Conservation (phyloP, 2,113 vertebrate genomes). For the Phrynocephalus versicolor region DNA sequence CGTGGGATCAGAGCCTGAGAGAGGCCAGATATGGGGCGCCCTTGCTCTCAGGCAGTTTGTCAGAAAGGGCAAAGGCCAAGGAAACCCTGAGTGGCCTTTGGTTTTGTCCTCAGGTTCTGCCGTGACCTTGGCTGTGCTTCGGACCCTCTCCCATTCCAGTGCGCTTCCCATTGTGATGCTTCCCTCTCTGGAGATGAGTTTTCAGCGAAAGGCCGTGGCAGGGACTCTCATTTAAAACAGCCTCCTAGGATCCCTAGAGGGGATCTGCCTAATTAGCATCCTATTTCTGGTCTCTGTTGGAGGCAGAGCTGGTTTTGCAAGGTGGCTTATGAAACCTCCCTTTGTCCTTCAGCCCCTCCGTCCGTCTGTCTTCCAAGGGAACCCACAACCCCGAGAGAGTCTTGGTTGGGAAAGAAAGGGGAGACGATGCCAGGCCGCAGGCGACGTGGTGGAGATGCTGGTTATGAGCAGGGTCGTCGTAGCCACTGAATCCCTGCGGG, state of each 20-base stretch:
- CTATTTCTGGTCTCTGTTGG: slow-evolving; percentile 48
- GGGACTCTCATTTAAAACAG: slow-evolving; percentile 55
- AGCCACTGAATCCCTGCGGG: not conserved
- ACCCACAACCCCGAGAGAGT: not conserved
- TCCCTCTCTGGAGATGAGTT: slow-evolving; percentile 1
- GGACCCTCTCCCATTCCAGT: not conserved
- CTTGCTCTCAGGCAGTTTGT: too few species aligned
- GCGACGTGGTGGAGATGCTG: fast-evolving
- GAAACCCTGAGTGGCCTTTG: too few species aligned
- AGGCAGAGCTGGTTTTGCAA: slow-evolving; percentile 24
- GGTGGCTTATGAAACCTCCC: slow-evolving; percentile 6
- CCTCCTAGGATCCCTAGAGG: not conserved
- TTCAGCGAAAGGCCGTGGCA: slow-evolving; percentile 48
- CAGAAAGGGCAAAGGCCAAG: not conserved
- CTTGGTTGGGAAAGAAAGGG: not conserved
- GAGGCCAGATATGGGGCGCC: too few species aligned
- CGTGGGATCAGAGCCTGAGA: too few species aligned
- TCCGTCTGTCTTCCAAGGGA: not conserved
- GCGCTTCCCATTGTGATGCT: fast-evolving
- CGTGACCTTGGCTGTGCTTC: too few species aligned
- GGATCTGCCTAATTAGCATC: slow-evolving; percentile 54
- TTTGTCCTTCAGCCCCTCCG: not conserved
- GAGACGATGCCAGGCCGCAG: not conserved
- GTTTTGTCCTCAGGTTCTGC: too few species aligned
- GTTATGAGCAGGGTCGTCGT: not conserved